Percentiles rank a stretch among this genome's conserved stretches.
Conservation (phyloP, 2,797 vertebrate species). For the Acrocephalus scirpaceus region DNA sequence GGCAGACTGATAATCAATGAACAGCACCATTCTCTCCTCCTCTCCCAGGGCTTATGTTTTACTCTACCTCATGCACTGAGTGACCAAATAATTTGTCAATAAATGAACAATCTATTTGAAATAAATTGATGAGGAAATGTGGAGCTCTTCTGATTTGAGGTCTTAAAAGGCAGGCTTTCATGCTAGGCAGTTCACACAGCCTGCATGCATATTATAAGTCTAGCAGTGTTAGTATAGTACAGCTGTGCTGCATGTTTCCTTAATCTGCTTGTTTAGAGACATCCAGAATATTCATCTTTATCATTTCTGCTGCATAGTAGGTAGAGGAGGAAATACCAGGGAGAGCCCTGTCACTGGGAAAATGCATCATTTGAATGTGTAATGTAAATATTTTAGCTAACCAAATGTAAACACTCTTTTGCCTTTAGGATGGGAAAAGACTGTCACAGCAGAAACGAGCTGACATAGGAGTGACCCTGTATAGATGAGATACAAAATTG, state of each 20-base stretch:
- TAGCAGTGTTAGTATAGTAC: not conserved
- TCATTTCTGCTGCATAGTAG: conserved; percentile 33
- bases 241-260: conserved; percentile 3
- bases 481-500: conserved; percentile 50
- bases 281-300: not conserved
- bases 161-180: not conserved
- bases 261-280: conserved; percentile 24
- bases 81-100: not conserved
- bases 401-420: conserved; percentile 47
- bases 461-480: conserved; percentile 52
- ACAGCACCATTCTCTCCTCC: not conserved
- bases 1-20: not conserved
- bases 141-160: not conserved
- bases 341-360: conserved; percentile 45
- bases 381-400: conserved; percentile 67
- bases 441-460: not conserved
- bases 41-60: not conserved
- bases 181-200: not conserved
- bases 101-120: not conserved
- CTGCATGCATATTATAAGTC: not conserved
- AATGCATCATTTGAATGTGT: conserved; percentile 52
- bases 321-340: conserved; percentile 62
- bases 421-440: conserved; percentile 48
- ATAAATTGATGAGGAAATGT: not conserved
- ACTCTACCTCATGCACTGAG: not conserved